A percentile compares a stretch with the other conserved stretches of the same genome.
Evolutionary conservation across 2,888 invertebrate genomes (phyloP).

Genomic region (Macrosiphum euphorbiae): DNA sequence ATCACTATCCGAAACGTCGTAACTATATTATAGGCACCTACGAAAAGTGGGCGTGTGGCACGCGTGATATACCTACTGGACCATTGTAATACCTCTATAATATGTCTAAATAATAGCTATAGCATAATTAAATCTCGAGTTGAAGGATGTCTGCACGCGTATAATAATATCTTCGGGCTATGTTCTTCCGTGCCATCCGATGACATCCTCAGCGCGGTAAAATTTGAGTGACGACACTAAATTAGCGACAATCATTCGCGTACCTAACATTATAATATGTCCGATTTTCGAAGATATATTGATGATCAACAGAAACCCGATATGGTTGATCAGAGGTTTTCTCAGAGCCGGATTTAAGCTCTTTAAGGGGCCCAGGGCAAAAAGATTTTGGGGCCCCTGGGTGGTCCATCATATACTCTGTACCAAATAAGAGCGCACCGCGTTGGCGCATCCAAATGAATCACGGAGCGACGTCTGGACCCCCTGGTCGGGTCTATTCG

Average conservation of each 20-base stretch:
- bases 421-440: too few species aligned
- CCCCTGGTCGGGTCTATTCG: too few species aligned
- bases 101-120: neutral
- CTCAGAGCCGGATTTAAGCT: neutral
- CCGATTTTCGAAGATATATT: neutral
- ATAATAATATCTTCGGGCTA: neutral
- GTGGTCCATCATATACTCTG: too few species aligned
- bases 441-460: too few species aligned
- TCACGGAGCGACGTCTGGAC: too few species aligned
- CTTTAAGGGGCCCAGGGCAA: too few species aligned
- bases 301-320: neutral
- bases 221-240: neutral
- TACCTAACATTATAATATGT: neutral
- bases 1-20: neutral
- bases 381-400: too few species aligned
- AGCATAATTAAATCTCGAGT: neutral
- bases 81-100: neutral
- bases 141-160: neutral
- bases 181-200: too few species aligned
- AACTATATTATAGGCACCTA: neutral
- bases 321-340: neutral
- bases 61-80: neutral
- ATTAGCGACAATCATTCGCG: neutral
- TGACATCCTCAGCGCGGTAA: neutral
- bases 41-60: neutral